Evolutionary conservation across 2,797 vertebrate genomes (phyloP), one percentile per base, ranked within the genome.

Genomic region (Lutjanus argentimaculatus): DNA sequence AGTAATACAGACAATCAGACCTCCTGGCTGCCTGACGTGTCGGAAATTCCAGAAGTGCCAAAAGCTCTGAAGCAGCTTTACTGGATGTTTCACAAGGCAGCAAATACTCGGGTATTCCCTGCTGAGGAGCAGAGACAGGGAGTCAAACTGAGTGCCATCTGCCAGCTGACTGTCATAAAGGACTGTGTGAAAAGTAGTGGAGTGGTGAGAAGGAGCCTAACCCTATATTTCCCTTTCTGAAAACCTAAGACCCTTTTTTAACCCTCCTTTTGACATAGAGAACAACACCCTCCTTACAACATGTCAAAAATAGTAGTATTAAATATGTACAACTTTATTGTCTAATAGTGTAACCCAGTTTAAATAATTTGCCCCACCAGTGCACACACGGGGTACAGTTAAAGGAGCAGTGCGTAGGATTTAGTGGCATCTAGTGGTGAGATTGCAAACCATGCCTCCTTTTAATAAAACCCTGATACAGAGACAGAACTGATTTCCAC

Each of bases 101-200:
- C 4, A 68, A 64, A 57, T 21, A 36, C 14, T 72, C 11, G 3
- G 17, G 52, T 70, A 51, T 42, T 63, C 45, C 77, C 70, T 68
- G 83, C 77, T 77, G 84, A 71, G 79, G 59, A 73, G 53, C 63
- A 40, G 21, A 65, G 48, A 58, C 48, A 63, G 63, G 25, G 71
- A 72, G 52, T 86, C 67, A 88, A 81, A 79, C 67, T 75, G 68
- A 49, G 63, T 55, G 61, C 83, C 82, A 90, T 89, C 87, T 91
- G 87, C 72, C 81, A 85, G 71, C 83, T 53, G 66, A 67, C 68
- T 76, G 71, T 42, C 46, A 43, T 1, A 30, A 49, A 36, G 57
- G 61, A 59, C 56, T 25, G 42, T 2, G 30, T 13, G 22, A 42
- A 67, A 61, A 72, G n/a, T 6, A 43, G 1, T 43, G 45, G 19